phyloP scores from a whole-genome alignment of 2,888 invertebrate species.

The Coleophora flavipennella region DNA sequence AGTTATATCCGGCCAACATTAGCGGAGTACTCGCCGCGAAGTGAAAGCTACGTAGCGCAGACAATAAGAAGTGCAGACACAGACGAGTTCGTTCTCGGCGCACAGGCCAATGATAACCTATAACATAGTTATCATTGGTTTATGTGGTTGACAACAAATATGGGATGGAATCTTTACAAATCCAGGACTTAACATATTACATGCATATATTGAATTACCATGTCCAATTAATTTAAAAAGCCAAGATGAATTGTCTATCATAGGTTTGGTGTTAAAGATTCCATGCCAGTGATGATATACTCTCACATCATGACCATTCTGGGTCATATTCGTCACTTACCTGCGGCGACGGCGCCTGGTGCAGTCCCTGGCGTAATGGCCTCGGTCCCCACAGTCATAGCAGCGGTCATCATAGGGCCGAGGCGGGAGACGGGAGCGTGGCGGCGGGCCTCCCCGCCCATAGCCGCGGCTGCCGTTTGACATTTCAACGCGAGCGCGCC shows the following conservation, averaged over 20 bases:
- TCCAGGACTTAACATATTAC: neutral
- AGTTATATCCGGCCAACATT: constrained; percentile 64
- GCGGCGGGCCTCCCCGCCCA: constrained; percentile 72
- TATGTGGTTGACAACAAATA: constrained; percentile 47
- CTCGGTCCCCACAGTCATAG: constrained; percentile 94
- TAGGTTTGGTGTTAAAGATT: constrained; percentile 30
- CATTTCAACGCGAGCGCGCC: constrained; percentile 91
- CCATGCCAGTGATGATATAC: too few relatives aligned
- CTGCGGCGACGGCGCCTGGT: constrained; percentile 78
- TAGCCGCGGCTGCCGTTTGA: constrained; percentile 85
- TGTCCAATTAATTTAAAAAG: neutral
- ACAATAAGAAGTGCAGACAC: constrained; percentile 72
- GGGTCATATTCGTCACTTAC: constrained; percentile 24
- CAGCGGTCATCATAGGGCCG: constrained; percentile 94
- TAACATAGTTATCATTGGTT: constrained; percentile 74
- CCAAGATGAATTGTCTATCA: too few relatives aligned
- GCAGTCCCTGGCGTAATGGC: constrained; percentile 95
- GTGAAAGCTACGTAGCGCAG: constrained; percentile 72
- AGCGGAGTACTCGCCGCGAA: constrained; percentile 64
- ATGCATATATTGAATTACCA: neutral
- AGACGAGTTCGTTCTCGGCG: constrained; percentile 69
- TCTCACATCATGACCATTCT: too few relatives aligned
- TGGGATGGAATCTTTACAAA: constrained; percentile 52
- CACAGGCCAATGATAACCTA: constrained; percentile 74
- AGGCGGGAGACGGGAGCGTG: constrained; percentile 76